phyloP scores from a whole-genome alignment of 2,888 invertebrate genomes.

The Ophion costatus region DNA sequence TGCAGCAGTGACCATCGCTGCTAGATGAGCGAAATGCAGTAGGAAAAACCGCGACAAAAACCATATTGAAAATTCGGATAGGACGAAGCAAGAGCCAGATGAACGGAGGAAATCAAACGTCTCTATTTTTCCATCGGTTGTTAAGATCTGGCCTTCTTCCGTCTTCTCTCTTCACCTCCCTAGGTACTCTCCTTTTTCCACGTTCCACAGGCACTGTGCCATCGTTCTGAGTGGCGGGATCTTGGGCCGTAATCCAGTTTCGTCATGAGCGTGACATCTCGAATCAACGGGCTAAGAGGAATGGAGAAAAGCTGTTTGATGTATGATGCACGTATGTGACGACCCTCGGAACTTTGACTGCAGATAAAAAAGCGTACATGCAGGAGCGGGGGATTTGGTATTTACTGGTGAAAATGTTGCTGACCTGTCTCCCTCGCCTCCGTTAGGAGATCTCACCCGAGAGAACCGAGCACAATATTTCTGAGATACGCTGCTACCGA shows the following conservation, averaged over 20 bases:
- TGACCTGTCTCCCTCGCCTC: slow-evolving; percentile 48
- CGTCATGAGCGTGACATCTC: slow-evolving; percentile 60
- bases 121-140: slow-evolving; percentile 36
- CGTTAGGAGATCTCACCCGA: slow-evolving; percentile 38
- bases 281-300: slow-evolving; percentile 37
- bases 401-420: slow-evolving; percentile 64
- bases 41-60: slow-evolving; percentile 21
- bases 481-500: slow-evolving; percentile 56
- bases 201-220: not conserved
- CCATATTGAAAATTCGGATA: slow-evolving; percentile 45
- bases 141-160: not conserved
- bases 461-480: slow-evolving; percentile 65
- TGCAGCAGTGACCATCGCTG: slow-evolving; percentile 3
- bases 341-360: not conserved
- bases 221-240: slow-evolving; percentile 67
- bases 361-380: not conserved
- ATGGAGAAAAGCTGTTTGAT: slow-evolving; percentile 29
- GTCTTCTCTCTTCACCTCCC: not conserved
- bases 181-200: not conserved
- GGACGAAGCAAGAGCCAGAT: slow-evolving; percentile 51
- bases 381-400: slow-evolving; percentile 55
- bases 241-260: slow-evolving; percentile 47
- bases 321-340: slow-evolving; percentile 15
- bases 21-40: not conserved
- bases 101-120: slow-evolving; percentile 65